Conservation (phyloP, 2,888 invertebrate genomes). For the Epinotia bilunana region DNA sequence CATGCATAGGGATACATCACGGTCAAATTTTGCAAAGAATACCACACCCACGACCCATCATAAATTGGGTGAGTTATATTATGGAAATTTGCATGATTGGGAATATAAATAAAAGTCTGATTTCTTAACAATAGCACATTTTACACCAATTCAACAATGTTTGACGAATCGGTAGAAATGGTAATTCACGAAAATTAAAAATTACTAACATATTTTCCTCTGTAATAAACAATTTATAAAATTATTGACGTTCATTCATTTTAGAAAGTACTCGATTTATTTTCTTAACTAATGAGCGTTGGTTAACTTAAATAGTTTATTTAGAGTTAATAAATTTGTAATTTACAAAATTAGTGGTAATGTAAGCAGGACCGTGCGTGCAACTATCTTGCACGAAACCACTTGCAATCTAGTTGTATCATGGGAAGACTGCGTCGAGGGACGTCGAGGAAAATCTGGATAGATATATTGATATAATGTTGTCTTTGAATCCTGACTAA, state of each 20-base stretch:
- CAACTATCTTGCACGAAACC: conserved; percentile 4
- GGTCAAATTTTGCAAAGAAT: too few relatives aligned
- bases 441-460: background rate
- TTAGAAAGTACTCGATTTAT: background rate
- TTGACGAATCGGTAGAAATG: background rate
- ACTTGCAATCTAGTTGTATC: conserved; percentile 9
- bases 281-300: background rate
- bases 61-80: too few relatives aligned
- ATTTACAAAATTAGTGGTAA: background rate
- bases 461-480: conserved; percentile 4
- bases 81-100: background rate
- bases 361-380: background rate
- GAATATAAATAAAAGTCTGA: conserved; percentile 6
- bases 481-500: background rate
- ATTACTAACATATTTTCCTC: background rate
- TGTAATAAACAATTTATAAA: background rate
- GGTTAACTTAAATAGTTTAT: background rate
- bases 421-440: conserved; percentile 3
- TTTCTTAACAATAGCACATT: conserved; percentile 13
- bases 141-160: background rate
- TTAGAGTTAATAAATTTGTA: background rate
- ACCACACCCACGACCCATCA: too few relatives aligned
- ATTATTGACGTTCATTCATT: background rate
- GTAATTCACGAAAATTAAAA: background rate
- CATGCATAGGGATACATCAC: too few relatives aligned